Percentiles rank a stretch among this genome's conserved stretches.
phyloP scores from a whole-genome alignment of 2,888 invertebrate genomes.

The Drosophila prolongata region DNA sequence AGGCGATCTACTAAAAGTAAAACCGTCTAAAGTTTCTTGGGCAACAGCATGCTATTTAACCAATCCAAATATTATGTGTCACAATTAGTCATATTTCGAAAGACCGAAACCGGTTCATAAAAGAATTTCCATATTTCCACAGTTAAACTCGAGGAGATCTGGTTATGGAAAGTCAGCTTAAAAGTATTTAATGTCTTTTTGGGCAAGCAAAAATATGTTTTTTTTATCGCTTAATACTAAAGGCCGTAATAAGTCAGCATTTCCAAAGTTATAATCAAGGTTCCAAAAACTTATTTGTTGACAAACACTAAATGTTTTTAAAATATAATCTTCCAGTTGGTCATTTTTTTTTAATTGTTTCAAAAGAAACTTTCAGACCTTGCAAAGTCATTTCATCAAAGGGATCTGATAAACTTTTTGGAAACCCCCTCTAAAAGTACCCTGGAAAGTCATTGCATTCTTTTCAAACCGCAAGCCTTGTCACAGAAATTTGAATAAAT shows the following conservation, averaged over 20 bases:
- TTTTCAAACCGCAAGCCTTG: slow-evolving; percentile 32
- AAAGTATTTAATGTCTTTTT: not conserved
- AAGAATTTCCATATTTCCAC: not conserved
- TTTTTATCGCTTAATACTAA: not conserved
- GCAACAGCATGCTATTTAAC: too few relatives aligned
- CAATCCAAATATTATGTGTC: not conserved
- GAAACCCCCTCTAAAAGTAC: not conserved
- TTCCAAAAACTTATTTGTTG: not conserved
- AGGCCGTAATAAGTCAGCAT: not conserved
- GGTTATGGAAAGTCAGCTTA: not conserved
- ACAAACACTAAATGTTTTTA: not conserved
- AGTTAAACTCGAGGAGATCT: not conserved
- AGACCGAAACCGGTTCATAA: not conserved
- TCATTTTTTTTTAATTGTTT: not conserved
- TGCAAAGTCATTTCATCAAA: not conserved
- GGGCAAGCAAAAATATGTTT: not conserved
- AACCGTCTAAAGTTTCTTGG: too few relatives aligned
- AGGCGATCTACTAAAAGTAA: too few relatives aligned
- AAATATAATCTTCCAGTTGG: not conserved
- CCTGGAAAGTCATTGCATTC: slow-evolving; percentile 10
- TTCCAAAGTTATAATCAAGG: not conserved
- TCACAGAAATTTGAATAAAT: slow-evolving; percentile 55
- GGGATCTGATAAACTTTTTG: slow-evolving; percentile 7
- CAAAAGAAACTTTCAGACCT: not conserved
- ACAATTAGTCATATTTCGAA: slow-evolving; percentile 1